These are phyloP conservation scores for Hippotragus niger DNA, from an alignment of 2,113 vertebrate species.

Conservation along the genomic window DNA sequence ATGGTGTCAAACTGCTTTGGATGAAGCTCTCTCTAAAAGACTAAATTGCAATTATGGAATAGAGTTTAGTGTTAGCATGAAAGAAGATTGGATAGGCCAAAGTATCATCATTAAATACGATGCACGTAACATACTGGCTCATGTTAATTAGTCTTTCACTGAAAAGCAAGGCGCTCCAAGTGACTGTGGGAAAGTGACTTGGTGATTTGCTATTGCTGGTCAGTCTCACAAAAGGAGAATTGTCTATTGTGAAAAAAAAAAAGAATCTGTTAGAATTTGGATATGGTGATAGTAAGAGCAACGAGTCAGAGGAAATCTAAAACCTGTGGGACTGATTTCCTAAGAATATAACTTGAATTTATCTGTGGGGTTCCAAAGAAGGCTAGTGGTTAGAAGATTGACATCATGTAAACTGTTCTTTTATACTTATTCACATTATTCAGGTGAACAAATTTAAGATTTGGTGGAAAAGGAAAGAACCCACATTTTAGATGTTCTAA, in stretches of 20 bases:
- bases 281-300: not conserved
- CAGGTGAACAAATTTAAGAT: not conserved
- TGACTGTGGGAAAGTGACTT: constrained; percentile 49
- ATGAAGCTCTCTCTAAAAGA: not conserved
- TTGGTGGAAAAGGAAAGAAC: not conserved
- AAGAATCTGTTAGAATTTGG: not conserved
- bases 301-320: not conserved
- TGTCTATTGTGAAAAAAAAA: constrained; percentile 6
- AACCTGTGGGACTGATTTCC: not conserved
- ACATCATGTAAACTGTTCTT: not conserved
- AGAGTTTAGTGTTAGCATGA: not conserved
- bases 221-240: constrained; percentile 20
- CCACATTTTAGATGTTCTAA: not conserved
- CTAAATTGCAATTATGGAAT: not conserved
- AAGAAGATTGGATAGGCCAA: constrained; percentile 3
- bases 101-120: constrained; percentile 38
- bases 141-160: constrained; percentile 27
- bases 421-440: not conserved
- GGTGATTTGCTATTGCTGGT: constrained; percentile 46
- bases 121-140: not conserved
- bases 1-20: not conserved
- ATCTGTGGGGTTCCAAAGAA: not conserved
- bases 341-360: constrained; percentile 20
- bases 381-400: not conserved
- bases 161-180: constrained; percentile 14